Evolutionary conservation across 2,797 vertebrate species (phyloP), one percentile per base, ranked within the genome.

Genomic region (Xenops minutus): DNA sequence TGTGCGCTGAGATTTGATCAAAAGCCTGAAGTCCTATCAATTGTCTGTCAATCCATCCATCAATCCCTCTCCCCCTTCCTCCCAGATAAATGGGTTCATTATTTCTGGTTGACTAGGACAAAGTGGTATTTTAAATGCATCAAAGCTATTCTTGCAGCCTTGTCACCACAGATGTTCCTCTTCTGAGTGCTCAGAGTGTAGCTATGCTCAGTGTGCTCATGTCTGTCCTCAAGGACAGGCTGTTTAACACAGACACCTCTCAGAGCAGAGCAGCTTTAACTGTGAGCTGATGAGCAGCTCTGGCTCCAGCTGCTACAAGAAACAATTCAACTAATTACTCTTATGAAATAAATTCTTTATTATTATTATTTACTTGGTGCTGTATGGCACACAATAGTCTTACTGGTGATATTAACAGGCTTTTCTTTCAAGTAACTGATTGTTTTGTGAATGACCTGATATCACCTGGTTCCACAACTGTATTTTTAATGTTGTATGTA

Each of bases 41-140:
- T 3, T 78, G 23, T 37, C 44, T 59, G 59, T 29, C 78, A 51
- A 43, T 36, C 26, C 44, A 84, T 12, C 51, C 12, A 41, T 12
- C 52, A 48, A 23, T 9, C 21, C 7, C 9, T 24, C 16, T 41
- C 46, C 43, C 14, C 20, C 30, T 23, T 39, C 21, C 63, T 24
- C 4, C 3, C 14, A 41, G 1, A 51, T 1, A 82, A n/a, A 61
- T 1, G 1, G 4, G 7, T 21, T 62, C 5, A 22, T 43, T 39
- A 68, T 37, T 91, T 81, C 34, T 49, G 12, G 8, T 62, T 67
- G 85, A 22, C 30, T 59, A 44, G 29, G 3, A 52, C 17, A 19
- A 77, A 63, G 8, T 14, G 29, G 14, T 21, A 79, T 59, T 82
- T 66, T 30, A 88, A 81, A 59, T 23, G 11, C 14, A 79, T 16